A percentile compares a stretch with the other conserved stretches of the same genome.
Evolutionary conservation across 2,113 vertebrate genomes (phyloP).

Genomic region (Gallinago paraguaiae): DNA sequence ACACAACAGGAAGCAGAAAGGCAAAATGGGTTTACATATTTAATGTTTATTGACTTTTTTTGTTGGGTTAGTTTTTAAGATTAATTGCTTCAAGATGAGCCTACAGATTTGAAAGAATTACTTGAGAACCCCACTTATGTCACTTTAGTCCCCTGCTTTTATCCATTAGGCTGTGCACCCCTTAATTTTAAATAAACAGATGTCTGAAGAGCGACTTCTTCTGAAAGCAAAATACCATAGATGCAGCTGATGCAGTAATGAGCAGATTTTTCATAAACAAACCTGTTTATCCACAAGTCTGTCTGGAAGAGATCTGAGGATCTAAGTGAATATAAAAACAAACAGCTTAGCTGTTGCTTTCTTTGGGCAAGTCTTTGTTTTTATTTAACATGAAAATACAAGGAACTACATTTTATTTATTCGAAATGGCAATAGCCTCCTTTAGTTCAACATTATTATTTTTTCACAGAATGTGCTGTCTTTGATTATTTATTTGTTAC

Average conservation of each 20-base stretch:
- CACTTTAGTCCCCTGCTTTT: not conserved
- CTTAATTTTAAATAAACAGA: not conserved
- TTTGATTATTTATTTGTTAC: constrained; percentile 57
- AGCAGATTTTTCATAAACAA: constrained; percentile 48
- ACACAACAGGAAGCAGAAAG: constrained; percentile 29
- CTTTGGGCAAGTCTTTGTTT: constrained; percentile 17
- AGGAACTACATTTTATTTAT: constrained; percentile 37
- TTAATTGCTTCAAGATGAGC: constrained; percentile 34
- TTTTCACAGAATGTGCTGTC: constrained; percentile 30
- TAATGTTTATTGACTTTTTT: constrained; percentile 61
- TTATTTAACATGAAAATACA: constrained; percentile 43
- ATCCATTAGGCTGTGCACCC: not conserved
- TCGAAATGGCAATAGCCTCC: constrained; percentile 50
- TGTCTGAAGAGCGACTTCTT: not conserved
- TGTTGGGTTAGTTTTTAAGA: constrained; percentile 15
- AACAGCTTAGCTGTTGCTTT: constrained; percentile 14
- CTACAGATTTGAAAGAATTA: not conserved
- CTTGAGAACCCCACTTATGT: not conserved
- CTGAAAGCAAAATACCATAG: not conserved
- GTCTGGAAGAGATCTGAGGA: constrained; percentile 9
- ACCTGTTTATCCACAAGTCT: constrained; percentile 27
- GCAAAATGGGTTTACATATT: constrained; percentile 42
- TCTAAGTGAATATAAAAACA: constrained; percentile 13
- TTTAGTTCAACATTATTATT: constrained; percentile 36
- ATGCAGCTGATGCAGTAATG: not conserved